phyloP scores from a whole-genome alignment of 1,140 invertebrate genomes.

The Listronotus bonariensis region DNA sequence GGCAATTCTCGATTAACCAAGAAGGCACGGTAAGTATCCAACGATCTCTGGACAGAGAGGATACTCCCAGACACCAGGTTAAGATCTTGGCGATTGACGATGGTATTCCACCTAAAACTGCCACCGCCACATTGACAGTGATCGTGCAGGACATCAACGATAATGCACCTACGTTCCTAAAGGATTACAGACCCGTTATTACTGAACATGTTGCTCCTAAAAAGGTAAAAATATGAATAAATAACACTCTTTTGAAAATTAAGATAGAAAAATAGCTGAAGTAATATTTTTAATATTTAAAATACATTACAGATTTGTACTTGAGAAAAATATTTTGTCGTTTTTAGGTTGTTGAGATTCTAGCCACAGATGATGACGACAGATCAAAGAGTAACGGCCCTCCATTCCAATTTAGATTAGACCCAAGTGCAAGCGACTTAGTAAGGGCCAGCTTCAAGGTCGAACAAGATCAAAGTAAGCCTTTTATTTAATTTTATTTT shows the following conservation, averaged over 20 bases:
- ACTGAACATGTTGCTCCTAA: slow-evolving; percentile 87
- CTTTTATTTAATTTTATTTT: too few relatives aligned
- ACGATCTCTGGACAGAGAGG: slow-evolving; percentile 84
- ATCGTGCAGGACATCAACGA: slow-evolving; percentile 97
- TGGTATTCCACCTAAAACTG: slow-evolving; percentile 90
- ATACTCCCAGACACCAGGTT: slow-evolving; percentile 90
- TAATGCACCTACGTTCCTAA: slow-evolving; percentile 87
- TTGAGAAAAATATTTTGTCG: not conserved
- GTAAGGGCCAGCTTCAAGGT: slow-evolving; percentile 93
- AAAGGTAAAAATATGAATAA: slow-evolving; percentile 60
- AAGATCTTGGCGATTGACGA: slow-evolving; percentile 96
- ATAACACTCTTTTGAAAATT: too few relatives aligned
- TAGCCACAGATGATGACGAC: slow-evolving; percentile 94
- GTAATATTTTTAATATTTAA: too few relatives aligned
- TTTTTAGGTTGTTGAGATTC: slow-evolving; percentile 78
- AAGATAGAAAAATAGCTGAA: too few relatives aligned
- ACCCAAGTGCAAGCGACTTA: slow-evolving; percentile 89
- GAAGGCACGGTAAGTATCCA: slow-evolving; percentile 93
- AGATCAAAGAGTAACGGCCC: slow-evolving; percentile 92
- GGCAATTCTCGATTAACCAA: slow-evolving; percentile 90
- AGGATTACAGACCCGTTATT: slow-evolving; percentile 87
- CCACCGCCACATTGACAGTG: slow-evolving; percentile 92
- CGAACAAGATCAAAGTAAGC: slow-evolving; percentile 89
- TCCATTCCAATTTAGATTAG: slow-evolving; percentile 91
- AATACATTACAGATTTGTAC: too few relatives aligned